Evolutionary conservation across 2,113 vertebrate genomes (phyloP).

Genomic region (Neopipo cinnamomea): DNA sequence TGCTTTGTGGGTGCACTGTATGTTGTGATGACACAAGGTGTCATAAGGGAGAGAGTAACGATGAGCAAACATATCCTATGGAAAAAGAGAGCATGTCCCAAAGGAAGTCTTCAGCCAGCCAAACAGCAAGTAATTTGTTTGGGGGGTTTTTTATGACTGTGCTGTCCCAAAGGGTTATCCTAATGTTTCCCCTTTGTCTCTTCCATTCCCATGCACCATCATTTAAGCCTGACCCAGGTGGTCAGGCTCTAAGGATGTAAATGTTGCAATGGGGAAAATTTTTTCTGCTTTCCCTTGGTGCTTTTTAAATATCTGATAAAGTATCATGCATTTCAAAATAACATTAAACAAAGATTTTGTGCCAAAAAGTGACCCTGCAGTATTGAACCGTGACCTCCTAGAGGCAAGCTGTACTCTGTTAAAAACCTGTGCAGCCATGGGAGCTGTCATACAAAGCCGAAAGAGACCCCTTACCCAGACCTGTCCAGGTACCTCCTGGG

Average conservation of each 20-base stretch:
- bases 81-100: neutral
- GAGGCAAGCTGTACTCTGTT: neutral
- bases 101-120: neutral
- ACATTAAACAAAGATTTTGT: neutral
- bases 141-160: neutral
- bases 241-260: neutral
- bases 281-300: neutral
- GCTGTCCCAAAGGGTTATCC: neutral
- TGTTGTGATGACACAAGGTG: neutral
- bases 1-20: neutral
- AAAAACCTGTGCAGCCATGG: neutral
- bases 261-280: neutral
- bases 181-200: neutral
- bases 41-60: neutral
- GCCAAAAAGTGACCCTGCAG: neutral
- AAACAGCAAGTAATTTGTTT: neutral
- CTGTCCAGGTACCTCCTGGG: neutral
- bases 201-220: neutral
- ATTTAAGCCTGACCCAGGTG: neutral
- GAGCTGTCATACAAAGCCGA: neutral
- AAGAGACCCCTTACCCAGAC: rapidly evolving
- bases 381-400: neutral
- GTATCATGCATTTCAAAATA: neutral
- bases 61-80: rapidly evolving
- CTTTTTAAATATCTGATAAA: conserved; percentile 13